These are phyloP conservation scores for Heliopora coerulea DNA, from an alignment of 92 coral and sea anemone genomes.

Conservation along the genomic window DNA sequence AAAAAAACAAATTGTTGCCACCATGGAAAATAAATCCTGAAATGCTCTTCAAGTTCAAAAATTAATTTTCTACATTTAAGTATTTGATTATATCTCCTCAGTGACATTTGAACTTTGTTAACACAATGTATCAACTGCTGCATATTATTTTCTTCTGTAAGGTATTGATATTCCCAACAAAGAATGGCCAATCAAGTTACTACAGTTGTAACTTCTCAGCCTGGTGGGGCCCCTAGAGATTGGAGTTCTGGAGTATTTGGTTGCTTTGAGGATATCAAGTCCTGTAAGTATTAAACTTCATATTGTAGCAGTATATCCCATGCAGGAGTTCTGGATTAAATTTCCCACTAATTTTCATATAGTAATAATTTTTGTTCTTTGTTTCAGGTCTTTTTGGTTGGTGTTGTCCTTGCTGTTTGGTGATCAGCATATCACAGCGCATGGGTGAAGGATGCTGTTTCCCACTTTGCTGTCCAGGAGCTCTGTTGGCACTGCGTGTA, in stretches of 20 bases:
- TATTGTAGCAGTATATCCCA: no score
- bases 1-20: no score
- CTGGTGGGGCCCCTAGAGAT: conserved; percentile 51
- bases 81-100: no score
- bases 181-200: conserved; percentile 57
- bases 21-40: no score
- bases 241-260: conserved; percentile 70
- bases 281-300: conserved; percentile 63
- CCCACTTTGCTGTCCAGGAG: conserved; percentile 79
- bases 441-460: conserved; percentile 97
- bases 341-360: no score
- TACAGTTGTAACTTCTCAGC: conserved; percentile 60
- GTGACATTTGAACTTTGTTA: no score
- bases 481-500: conserved; percentile 70
- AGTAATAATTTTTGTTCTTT: conserved; percentile 1
- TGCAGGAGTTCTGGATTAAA: no score
- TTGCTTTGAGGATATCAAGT: conserved; percentile 71
- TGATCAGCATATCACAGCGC: conserved; percentile 66
- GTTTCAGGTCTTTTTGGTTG: conserved; percentile 59
- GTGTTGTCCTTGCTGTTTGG: conserved; percentile 60
- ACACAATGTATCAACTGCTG: no score
- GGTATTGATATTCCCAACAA: not conserved
- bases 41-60: no score
- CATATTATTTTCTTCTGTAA: no score
- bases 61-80: no score